Evolutionary conservation across 64 coral and sea anemone genomes (phyloP).

Genomic region (Montipora cactus): DNA sequence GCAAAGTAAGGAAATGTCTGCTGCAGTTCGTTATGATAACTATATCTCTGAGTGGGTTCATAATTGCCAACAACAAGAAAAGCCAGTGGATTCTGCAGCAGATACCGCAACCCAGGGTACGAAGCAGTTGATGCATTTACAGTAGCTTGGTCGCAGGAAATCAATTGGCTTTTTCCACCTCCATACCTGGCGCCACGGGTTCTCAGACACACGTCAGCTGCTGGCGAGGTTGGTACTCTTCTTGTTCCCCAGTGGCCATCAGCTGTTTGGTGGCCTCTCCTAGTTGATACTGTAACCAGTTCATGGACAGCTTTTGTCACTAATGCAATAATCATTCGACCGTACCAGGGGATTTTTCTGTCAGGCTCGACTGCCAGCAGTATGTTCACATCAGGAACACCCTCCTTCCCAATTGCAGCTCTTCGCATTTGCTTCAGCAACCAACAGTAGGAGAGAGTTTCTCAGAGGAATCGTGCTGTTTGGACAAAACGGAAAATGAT

Average conservation of each 20-base stretch:
- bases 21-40: not conserved
- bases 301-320: conserved; percentile 21
- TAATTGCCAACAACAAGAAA: conserved; percentile 42
- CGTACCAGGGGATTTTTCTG: conserved; percentile 24
- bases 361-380: conserved; percentile 13
- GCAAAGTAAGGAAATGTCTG: conserved; percentile 21
- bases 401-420: conserved; percentile 4
- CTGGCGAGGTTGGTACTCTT: too few relatives aligned
- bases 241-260: too few relatives aligned
- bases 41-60: conserved; percentile 29
- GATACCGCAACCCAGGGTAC: not conserved
- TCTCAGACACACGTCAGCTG: too few relatives aligned
- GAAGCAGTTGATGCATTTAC: too few relatives aligned
- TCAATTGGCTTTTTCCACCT: too few relatives aligned
- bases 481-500: not conserved
- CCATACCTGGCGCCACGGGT: too few relatives aligned
- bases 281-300: not conserved
- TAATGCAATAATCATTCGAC: not conserved
- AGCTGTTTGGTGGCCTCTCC: conserved; percentile 36
- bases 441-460: not conserved
- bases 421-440: not conserved
- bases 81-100: conserved; percentile 57
- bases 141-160: too few relatives aligned
- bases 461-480: not conserved
- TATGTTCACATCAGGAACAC: conserved; percentile 34